Percentiles rank a stretch among this genome's conserved stretches.
These are phyloP conservation scores for Ophioninae sp. DNA, from an alignment of 2,888 invertebrate genomes.

Conservation along the genomic window DNA sequence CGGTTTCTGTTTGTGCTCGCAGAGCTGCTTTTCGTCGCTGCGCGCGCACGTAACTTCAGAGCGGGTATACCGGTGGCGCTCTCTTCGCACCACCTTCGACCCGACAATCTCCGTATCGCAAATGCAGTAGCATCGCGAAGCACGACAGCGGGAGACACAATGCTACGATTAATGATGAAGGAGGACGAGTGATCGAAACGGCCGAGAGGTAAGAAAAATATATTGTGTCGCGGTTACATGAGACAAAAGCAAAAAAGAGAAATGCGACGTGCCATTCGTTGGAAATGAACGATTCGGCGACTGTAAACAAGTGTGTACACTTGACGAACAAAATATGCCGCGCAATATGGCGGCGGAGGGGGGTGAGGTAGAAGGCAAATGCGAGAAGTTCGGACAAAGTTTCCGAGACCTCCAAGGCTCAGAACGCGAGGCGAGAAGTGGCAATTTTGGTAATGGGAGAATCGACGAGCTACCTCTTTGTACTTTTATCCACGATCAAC, in stretches of 20 bases:
- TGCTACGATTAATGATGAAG: conserved; percentile 8
- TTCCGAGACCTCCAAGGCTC: conserved; percentile 42
- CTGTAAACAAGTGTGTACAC: conserved; percentile 9
- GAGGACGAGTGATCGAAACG: conserved; percentile 11
- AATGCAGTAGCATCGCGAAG: conserved; percentile 16
- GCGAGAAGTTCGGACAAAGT: conserved; percentile 35
- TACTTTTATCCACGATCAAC: conserved; percentile 3
- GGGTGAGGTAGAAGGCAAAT: conserved; percentile 50
- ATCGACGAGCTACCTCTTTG: conserved; percentile 29
- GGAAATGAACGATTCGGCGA: conserved; percentile 12
- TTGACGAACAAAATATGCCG: neutral
- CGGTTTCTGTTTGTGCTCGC: conserved; percentile 16
- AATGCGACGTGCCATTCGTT: neutral
- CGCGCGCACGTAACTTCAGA: neutral
- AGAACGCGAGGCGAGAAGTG: conserved; percentile 38
- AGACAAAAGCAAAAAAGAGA: neutral
- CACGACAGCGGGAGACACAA: conserved; percentile 1
- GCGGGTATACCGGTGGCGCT: conserved; percentile 27
- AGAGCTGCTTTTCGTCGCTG: conserved; percentile 1
- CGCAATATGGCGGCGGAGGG: neutral
- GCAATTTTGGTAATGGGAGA: conserved; percentile 24
- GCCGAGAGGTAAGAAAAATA: conserved; percentile 38
- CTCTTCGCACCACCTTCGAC: conserved; percentile 56
- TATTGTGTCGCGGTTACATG: neutral
- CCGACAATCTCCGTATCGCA: conserved; percentile 49